Conservation (phyloP, 2,888 invertebrate species). For the Tortrix viridana region DNA sequence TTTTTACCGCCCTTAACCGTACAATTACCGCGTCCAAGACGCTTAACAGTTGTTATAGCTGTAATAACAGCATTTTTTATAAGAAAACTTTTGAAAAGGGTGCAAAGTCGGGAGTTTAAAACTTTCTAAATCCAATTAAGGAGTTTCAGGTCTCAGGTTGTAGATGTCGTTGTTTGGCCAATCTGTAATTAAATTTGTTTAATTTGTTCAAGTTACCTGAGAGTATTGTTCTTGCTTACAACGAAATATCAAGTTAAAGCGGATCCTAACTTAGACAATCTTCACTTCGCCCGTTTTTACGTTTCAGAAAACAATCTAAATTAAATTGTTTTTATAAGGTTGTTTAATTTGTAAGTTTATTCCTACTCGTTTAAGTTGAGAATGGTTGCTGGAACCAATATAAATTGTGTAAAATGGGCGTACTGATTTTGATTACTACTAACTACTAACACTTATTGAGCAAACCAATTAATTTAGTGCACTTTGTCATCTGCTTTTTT, state of each 20-base stretch:
- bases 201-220: slow-evolving; percentile 42
- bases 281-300: slow-evolving; percentile 5
- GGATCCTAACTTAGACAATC: slow-evolving; percentile 18
- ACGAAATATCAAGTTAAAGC: slow-evolving; percentile 24
- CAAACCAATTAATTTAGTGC: too few relatives aligned
- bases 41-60: slow-evolving; percentile 46
- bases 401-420: too few relatives aligned
- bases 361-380: too few relatives aligned
- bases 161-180: slow-evolving; percentile 41
- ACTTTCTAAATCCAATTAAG: slow-evolving; percentile 49
- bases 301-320: neutral
- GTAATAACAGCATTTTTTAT: slow-evolving; percentile 36
- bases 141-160: slow-evolving; percentile 46
- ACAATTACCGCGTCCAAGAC: slow-evolving; percentile 42
- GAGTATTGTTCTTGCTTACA: slow-evolving; percentile 10
- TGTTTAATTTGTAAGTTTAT: neutral
- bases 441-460: too few relatives aligned
- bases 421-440: too few relatives aligned
- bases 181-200: slow-evolving; percentile 52
- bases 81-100: slow-evolving; percentile 47
- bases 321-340: neutral
- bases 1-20: slow-evolving; percentile 38
- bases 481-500: too few relatives aligned
- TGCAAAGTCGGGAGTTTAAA: slow-evolving; percentile 47
- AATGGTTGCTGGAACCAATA: too few relatives aligned